phyloP scores from a whole-genome alignment of 1,140 invertebrate genomes.

The Apolygus lucorum region DNA sequence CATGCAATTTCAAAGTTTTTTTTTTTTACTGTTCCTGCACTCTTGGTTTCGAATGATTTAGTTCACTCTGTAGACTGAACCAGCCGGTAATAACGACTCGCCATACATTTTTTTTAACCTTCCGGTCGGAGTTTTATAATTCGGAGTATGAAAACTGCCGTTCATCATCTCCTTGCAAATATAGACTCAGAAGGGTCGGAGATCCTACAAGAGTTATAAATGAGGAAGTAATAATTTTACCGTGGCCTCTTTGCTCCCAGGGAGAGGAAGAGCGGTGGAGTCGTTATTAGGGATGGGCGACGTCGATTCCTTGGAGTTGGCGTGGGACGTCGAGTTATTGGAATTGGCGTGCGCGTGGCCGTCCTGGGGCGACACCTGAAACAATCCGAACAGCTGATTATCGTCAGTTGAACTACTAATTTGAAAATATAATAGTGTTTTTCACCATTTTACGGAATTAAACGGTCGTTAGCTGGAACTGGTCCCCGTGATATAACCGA shows the following conservation, averaged over 20 bases:
- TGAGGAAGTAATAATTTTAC: background rate
- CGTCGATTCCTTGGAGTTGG: slow-evolving; percentile 8
- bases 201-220: no score
- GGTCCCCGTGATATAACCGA: background rate
- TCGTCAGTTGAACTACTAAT: no score
- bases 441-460: background rate
- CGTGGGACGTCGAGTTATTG: background rate
- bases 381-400: background rate
- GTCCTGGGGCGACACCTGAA: slow-evolving; percentile 21
- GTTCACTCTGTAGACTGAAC: no score
- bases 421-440: no score
- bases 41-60: no score
- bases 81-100: no score
- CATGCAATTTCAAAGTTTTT: no score
- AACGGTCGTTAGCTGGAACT: background rate
- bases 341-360: slow-evolving; percentile 12
- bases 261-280: background rate
- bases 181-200: no score
- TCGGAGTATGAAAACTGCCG: background rate
- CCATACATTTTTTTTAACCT: no score
- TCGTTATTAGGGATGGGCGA: background rate
- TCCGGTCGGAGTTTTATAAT: background rate
- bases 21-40: no score
- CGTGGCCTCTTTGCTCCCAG: background rate
- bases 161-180: background rate